Evolutionary conservation across 2,113 vertebrate genomes (phyloP).

Genomic region (Hippocampus guttulatus): DNA sequence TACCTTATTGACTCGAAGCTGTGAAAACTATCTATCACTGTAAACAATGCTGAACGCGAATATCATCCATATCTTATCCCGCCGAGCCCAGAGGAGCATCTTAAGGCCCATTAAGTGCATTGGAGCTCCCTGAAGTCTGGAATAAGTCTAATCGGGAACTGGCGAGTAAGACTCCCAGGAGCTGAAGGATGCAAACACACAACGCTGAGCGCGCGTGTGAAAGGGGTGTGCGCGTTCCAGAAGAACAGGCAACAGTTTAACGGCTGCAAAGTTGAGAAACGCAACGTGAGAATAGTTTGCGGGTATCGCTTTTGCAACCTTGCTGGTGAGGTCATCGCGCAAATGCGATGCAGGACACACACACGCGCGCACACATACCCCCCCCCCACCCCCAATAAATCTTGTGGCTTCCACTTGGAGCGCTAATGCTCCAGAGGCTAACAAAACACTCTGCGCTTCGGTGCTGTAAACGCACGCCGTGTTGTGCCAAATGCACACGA

Average conservation of each 20-base stretch:
- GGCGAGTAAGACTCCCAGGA: not conserved
- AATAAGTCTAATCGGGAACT: not conserved
- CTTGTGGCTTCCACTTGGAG: not conserved
- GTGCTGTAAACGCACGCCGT: not conserved
- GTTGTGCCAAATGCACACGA: not conserved
- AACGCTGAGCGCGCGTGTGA: not conserved
- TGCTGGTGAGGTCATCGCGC: not conserved
- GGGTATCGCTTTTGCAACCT: not conserved
- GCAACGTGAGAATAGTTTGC: constrained; percentile 5
- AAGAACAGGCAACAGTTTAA: not conserved
- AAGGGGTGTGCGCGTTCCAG: not conserved
- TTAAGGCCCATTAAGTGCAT: not conserved
- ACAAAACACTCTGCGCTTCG: not conserved
- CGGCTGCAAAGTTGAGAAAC: not conserved
- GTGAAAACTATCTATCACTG: constrained; percentile 1
- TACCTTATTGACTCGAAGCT: constrained; percentile 1
- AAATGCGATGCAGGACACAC: not conserved
- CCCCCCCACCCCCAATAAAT: not conserved
- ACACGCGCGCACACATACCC: too few species aligned
- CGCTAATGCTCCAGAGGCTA: constrained; percentile 2
- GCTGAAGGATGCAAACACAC: not conserved
- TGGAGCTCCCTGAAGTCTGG: not conserved
- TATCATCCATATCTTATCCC: constrained; percentile 1
- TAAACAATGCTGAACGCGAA: constrained; percentile 1
- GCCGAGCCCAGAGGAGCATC: not conserved